A percentile compares a stretch with the other conserved stretches of the same genome.
Conservation (phyloP, 2,113 vertebrate genomes). For the Atherinomorus stipes region DNA sequence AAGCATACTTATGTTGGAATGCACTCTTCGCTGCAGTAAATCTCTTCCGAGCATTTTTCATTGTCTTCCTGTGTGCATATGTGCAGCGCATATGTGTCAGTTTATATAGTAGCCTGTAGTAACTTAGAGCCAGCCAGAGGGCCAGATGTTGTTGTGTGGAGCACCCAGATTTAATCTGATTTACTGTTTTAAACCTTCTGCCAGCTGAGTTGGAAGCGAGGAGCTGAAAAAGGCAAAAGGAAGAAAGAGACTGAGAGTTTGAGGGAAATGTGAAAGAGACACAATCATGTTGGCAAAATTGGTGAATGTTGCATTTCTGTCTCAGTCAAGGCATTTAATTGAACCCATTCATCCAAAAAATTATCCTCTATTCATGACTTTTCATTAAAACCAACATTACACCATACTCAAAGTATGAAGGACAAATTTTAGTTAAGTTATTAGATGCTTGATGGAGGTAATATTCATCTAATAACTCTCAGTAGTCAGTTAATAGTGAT, state of each 20-base stretch:
- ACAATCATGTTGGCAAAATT: neutral
- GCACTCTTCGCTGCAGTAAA: neutral
- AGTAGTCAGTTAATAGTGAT: neutral
- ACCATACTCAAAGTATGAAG: neutral
- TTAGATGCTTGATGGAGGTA: neutral
- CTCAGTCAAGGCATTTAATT: neutral
- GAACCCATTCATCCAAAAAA: no score
- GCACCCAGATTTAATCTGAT: slow-evolving; percentile 46
- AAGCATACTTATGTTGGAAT: neutral
- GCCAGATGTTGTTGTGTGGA: slow-evolving; percentile 61
- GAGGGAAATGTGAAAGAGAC: neutral
- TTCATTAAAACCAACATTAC: neutral
- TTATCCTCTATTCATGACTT: neutral
- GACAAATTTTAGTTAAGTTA: neutral
- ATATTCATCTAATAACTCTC: neutral
- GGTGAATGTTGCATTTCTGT: neutral
- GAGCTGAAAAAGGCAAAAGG: neutral
- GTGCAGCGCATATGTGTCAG: slow-evolving; percentile 15
- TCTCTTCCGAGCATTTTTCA: neutral
- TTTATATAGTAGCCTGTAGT: slow-evolving; percentile 15
- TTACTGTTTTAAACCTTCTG: slow-evolving; percentile 56
- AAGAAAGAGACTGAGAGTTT: neutral
- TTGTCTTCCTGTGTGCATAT: slow-evolving; percentile 1
- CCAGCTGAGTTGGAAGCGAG: slow-evolving; percentile 21
- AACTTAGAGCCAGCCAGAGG: slow-evolving; percentile 21